Percentiles rank a stretch among this genome's conserved stretches.
phyloP scores from a whole-genome alignment of 2,888 invertebrate genomes.

The Noctua janthina region DNA sequence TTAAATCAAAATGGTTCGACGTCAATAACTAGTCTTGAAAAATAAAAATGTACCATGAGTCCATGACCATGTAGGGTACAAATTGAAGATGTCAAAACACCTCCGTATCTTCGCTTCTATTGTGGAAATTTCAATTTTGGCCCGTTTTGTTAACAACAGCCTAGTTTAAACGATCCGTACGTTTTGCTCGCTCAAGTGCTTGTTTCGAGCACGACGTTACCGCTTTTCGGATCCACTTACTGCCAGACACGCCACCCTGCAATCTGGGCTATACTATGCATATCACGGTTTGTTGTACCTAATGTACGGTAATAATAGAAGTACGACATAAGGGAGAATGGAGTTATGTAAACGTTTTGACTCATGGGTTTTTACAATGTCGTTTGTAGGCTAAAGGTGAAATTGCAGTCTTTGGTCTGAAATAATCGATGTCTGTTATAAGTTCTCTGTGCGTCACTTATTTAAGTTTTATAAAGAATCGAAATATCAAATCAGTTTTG shows the following conservation, averaged over 20 bases:
- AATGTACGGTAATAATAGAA: neutral
- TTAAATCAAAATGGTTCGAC: no score
- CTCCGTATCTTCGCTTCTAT: neutral
- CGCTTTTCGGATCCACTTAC: constrained; percentile 54
- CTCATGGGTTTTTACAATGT: constrained; percentile 35
- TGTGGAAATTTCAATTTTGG: constrained; percentile 12
- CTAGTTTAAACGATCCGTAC: constrained; percentile 30
- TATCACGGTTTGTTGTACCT: constrained; percentile 1
- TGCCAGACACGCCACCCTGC: constrained; percentile 36
- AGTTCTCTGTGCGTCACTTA: neutral
- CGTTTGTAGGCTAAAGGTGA: constrained; percentile 5
- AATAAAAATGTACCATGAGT: no score
- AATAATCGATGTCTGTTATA: neutral
- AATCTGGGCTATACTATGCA: constrained; percentile 22
- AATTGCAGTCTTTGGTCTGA: constrained; percentile 4
- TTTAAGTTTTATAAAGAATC: neutral
- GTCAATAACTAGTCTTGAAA: no score
- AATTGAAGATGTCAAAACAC: neutral
- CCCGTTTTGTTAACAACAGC: constrained; percentile 22
- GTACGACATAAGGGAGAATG: constrained; percentile 6
- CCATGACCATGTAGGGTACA: no score
- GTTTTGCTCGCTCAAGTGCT: constrained; percentile 40
- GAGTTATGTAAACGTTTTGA: constrained; percentile 43
- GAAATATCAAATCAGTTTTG: neutral
- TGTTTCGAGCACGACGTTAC: constrained; percentile 30